Conservation (phyloP, 2,888 invertebrate genomes). For the Meiosimyza platycephala region DNA sequence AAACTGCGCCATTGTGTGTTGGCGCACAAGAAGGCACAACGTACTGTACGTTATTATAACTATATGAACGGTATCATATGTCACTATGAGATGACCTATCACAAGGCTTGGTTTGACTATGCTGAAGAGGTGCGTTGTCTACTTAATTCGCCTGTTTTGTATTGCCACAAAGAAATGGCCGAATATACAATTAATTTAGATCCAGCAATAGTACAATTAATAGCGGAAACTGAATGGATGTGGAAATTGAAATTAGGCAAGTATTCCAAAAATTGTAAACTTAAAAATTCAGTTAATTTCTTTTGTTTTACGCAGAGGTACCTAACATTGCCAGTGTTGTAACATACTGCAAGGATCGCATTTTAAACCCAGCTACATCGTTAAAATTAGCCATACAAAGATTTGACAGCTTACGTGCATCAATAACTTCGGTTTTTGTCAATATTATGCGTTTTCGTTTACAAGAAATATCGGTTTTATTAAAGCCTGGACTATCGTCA, state of each 20-base stretch:
- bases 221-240: conserved; percentile 85
- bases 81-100: conserved; percentile 86
- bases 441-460: conserved; percentile 77
- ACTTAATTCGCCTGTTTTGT: conserved; percentile 77
- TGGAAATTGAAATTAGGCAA: conserved; percentile 78
- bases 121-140: conserved; percentile 74
- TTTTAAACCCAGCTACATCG: conserved; percentile 73
- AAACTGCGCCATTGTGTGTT: conserved; percentile 67
- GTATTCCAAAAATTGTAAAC: conserved; percentile 37
- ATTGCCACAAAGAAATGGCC: conserved; percentile 74
- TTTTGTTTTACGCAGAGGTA: conserved; percentile 68
- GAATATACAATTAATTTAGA: conserved; percentile 80
- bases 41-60: conserved; percentile 82
- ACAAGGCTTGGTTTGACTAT: conserved; percentile 83
- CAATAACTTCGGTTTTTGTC: conserved; percentile 70
- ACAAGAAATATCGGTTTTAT: conserved; percentile 76
- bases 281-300: background rate
- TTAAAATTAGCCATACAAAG: conserved; percentile 74
- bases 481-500: conserved; percentile 80
- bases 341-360: conserved; percentile 77
- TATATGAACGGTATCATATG: conserved; percentile 82
- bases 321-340: conserved; percentile 82
- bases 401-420: conserved; percentile 72
- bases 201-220: conserved; percentile 76
- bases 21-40: conserved; percentile 76